phyloP scores from a whole-genome alignment of 2,888 invertebrate genomes.

The Terebella lapidaria region DNA sequence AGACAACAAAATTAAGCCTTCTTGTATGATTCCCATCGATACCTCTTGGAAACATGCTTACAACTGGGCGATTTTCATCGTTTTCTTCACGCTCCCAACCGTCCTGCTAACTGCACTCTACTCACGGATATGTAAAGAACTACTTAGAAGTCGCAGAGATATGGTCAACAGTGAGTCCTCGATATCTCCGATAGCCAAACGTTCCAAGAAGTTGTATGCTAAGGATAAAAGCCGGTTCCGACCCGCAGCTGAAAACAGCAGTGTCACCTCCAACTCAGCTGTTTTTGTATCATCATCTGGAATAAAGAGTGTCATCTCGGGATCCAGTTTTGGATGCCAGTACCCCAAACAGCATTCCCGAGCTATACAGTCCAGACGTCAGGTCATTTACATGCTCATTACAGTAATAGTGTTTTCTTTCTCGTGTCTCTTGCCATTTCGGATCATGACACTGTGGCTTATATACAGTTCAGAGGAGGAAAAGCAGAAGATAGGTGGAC shows the following conservation, averaged over 20 bases:
- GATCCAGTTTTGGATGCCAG: neutral
- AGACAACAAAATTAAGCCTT: conserved; percentile 59
- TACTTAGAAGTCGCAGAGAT: neutral
- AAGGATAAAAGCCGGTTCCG: neutral
- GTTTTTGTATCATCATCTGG: neutral
- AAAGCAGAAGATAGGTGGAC: conserved; percentile 68
- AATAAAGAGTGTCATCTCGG: neutral
- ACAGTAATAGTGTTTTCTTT: conserved; percentile 70
- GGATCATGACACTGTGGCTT: conserved; percentile 81
- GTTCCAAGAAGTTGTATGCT: neutral
- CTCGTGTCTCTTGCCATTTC: conserved; percentile 81
- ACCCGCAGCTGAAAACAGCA: neutral
- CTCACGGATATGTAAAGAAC: conserved; percentile 52
- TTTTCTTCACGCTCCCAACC: conserved; percentile 82
- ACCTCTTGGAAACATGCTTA: conserved; percentile 74
- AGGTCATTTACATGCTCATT: conserved; percentile 39
- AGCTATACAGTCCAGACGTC: conserved; percentile 21
- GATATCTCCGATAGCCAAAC: neutral
- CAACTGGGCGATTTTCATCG: conserved; percentile 72
- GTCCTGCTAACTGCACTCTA: conserved; percentile 76
- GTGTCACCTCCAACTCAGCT: neutral
- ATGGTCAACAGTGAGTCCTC: neutral
- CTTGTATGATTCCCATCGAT: conserved; percentile 76
- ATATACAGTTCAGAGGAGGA: conserved; percentile 69
- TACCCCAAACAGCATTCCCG: neutral